Percentiles rank a stretch among this genome's conserved stretches.
Conservation (phyloP, 2,797 vertebrate species). For the Gallinago solitaria region DNA sequence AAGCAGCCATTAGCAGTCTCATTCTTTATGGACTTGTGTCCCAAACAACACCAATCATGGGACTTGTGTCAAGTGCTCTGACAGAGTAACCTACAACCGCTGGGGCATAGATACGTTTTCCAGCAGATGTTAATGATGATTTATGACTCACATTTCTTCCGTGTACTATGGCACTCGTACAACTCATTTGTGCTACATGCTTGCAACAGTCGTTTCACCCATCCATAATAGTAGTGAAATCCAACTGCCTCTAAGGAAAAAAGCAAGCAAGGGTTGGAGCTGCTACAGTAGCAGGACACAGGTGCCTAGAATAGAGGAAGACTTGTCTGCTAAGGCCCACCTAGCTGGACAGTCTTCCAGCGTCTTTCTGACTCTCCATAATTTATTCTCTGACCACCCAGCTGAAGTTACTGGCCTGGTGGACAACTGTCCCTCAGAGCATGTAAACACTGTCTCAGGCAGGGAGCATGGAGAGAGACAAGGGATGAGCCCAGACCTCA, state of each 20-base stretch:
- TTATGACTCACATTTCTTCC: conserved; percentile 59
- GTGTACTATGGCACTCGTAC: conserved; percentile 22
- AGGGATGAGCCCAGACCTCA: not conserved
- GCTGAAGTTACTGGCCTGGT: fast-evolving
- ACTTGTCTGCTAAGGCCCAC: not conserved
- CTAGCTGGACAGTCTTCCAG: not conserved
- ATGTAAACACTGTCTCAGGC: fast-evolving
- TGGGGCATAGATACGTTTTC: not conserved
- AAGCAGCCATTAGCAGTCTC: conserved; percentile 5
- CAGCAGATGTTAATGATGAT: conserved; percentile 52
- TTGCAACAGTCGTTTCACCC: conserved; percentile 24
- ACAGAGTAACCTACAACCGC: not conserved
- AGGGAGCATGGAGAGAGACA: not conserved
- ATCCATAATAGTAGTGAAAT: not conserved
- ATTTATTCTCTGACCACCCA: not conserved
- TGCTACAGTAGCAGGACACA: not conserved
- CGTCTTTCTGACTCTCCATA: not conserved
- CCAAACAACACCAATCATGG: not conserved
- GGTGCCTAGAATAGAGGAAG: not conserved
- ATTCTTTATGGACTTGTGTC: not conserved
- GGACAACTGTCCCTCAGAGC: not conserved
- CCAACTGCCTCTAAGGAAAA: not conserved
- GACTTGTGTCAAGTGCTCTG: not conserved
- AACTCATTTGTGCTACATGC: conserved; percentile 24
- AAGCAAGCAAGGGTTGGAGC: not conserved